Evolutionary conservation across 2,797 vertebrate genomes (phyloP), one percentile per base, ranked within the genome.

Genomic region (Sebastes hubbsi): DNA sequence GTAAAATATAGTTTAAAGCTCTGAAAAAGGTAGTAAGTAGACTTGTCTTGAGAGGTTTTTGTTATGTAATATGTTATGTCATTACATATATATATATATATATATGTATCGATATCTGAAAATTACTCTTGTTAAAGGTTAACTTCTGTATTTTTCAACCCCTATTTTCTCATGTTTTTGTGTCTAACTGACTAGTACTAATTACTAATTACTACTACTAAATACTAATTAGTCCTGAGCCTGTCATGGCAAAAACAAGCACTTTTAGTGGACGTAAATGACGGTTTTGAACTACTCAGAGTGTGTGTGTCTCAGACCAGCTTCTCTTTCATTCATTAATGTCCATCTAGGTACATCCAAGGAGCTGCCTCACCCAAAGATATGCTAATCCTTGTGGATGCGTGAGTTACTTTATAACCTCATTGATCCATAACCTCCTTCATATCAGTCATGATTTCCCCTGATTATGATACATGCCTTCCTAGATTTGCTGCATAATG

Each of bases 331-430:
- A 42, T 72, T 79, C 29, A 59, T 80, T 80, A 16, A 71, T 63
- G 2, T 83, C n/a, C 62, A 58, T 86, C 25, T 85, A 99, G 99
- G 99, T 99, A 99, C 82, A 98, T 99, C 80, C 99, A 99, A 94
- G 99, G 99, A 88, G 99, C 99, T 38, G 98, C 99, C 63, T 99
- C 99, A 14, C 99, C 99, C 81, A 99, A 99, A 95, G 98, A 99
- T 80, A 99, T 99, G 98, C 96, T 99, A 66, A 99, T 99, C 91
- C 96, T 99, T 38, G 98, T 99, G 76, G 99, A 99, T 72, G 98
- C 98, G 99, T 99, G 94, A 98, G 98, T 95, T 72, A 66, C 64
- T 80, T 83, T 46, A 78, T 63, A 78, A 78, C 77, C 63, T 80
- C 70, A 87, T 72, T 81, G 80, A 93, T 89, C 83, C 30, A n/a